Evolutionary conservation across 30 jellyfish, hydroid and myxozoan species (phyloP), one percentile per base, ranked within the genome.

Genomic region (Euphysa ruthae): DNA sequence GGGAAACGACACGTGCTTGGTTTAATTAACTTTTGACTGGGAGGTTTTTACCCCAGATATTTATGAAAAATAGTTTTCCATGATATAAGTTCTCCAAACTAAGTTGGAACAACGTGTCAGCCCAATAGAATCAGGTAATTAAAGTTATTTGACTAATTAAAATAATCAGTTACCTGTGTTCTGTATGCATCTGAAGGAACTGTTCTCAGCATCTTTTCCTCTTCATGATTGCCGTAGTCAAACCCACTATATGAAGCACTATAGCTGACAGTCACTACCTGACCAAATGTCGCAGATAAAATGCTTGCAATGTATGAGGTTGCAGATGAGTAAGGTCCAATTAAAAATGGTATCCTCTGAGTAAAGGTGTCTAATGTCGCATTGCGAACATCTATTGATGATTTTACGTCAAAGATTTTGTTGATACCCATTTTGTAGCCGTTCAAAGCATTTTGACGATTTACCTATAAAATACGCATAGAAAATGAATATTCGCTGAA

Each of bases 141-240:
- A n/a, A n/a, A n/a, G n/a, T n/a, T n/a, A n/a, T n/a, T n/a, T n/a
- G n/a, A n/a, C n/a, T n/a, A n/a, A n/a, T n/a, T n/a, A n/a, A n/a
- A n/a, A n/a, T n/a, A n/a, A n/a, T n/a, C n/a, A n/a, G n/a, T 46
- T 13, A 88, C 94, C 16, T 69, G 20, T 15, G 74, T 66, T 34
- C 79, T 90, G 38, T 57, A 13, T 15, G 46, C 19, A 38, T 88
- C 93, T 3, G 94, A 74, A 12, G 97, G 97, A 20, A 81, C 80
- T 19, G 91, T 88, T 35, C 96, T 56, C 16, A 56, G 43, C 70
- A 56, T 56, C 18, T 46, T 2, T 25, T 30, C 70, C n/a, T 56
- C 42, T 22, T 56, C 32, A 25, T 21, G 35, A 30, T 30, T 43
- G 0, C 15, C 20, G 20, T 27, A 6, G 15, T 30, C 43, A 30